Base-by-base conservation (phyloP, 2,113 vertebrate species). In the Centrocercus urophasianus region DNA sequence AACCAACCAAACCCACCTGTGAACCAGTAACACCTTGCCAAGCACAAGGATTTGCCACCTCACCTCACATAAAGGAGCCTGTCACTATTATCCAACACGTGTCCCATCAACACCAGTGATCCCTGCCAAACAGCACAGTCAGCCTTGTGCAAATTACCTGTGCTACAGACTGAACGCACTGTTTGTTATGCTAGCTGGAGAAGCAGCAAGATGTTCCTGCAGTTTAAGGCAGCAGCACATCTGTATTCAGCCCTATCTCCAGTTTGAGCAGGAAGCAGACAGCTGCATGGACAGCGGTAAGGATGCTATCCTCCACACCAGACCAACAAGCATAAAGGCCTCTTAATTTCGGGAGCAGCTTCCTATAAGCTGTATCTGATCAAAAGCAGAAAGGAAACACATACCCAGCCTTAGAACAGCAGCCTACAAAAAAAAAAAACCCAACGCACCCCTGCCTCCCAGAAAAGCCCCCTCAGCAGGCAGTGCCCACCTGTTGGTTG, bases 381-480 rank as follows among this genome's bases (percentile, higher is more conserved):
- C 71, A 47, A 38, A 2, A 66, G 50, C n/a, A 63, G 28, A 74
- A 83, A 56, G 30, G 57, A 72, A 92, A 43, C 6, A 21, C 34
- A 61, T 77, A 43, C 6, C 30, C 61, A 69, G 42, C 43, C 61
- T 61, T 8, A 64, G 50, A 61, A 11, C 4, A n/a, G 64, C 40
- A 75, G 42, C 32, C 64, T 28, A 30, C 52, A 19, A 32, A 56
- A 56, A 30, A 56, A 32, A 30, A 17, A 57, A 38, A 38, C 38
- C 38, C 38, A 38, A 38, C 38, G 9, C 38, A 38, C 10, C 38
- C 7, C 42, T 5, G n/a, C 14, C 40, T 38, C 61, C 34, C 19
- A 52, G 20, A 57, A 73, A 1, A 84, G 36, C 4, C n/a, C 63
- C 54, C 67, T 59, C 0, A 0, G 24, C 34, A 73, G 5, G 5